Evolutionary conservation across 2,113 vertebrate genomes (phyloP), one percentile per base, ranked within the genome.

Genomic region (Myotis brandtii): DNA sequence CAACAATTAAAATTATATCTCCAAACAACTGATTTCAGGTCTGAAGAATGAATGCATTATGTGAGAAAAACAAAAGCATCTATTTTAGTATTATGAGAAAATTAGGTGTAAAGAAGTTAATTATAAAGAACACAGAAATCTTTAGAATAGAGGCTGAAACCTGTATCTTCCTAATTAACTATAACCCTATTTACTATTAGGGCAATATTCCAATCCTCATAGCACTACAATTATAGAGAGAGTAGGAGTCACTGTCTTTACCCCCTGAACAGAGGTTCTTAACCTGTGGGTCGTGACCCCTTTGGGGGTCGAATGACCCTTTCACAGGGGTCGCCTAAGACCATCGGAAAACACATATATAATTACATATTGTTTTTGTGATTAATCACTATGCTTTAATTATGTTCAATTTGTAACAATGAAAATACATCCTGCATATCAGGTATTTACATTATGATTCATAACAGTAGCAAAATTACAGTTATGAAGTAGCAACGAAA

Each of bases 41-140:
- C 2, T 86, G 20, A 59, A 86, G 6, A 79, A 81, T 69, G 10
- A 94, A 91, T 56, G 40, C 10, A 93, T 85, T 77, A 66, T 37
- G 5, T 93, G 43, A 95, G 43, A 94, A 93, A 95, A 69, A 81
- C 56, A 48, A 84, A 90, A 94, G 12, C 54, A 73, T 54, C 3
- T 95, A 80, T 86, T 91, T 94, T 92, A 90, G 80, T 50, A 95
- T 77, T 70, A 50, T 95, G 67, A 95, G 66, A 96, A 96, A 95
- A 92, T 4, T 56, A 96, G 18, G 8, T 83, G 8, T 73, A 59
- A 94, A 86, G 16, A 77, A 2, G 11, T 86, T 86, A 94, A 48
- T 23, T 93, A 86, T 73, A 92, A 93, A 92, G 5, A 9, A 13
- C 48, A 93, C 23, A 82, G 12, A 96, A 89, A 91, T 56, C 18